Evolutionary conservation across 2,113 vertebrate species (phyloP), one percentile per base, ranked within the genome.

Genomic region (Hippocampus barbouri): DNA sequence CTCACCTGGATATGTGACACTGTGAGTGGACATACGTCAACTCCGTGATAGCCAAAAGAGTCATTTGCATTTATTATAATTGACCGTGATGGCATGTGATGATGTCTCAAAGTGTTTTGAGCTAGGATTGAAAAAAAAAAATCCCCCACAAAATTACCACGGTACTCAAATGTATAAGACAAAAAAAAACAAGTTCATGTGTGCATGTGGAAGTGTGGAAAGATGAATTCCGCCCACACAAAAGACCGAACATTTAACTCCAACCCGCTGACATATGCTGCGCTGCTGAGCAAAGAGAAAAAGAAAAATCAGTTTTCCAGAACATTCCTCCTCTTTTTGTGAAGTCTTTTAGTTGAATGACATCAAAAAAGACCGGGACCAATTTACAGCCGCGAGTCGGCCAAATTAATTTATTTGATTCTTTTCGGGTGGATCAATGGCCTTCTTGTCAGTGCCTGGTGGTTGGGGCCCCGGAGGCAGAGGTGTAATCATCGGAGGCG

Each of bases 361-460:
- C 79, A 79, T 88, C 83, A 85, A 90, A 86, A 90, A 86, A 80
- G 74, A 23, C 63, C 75, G 76, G 68, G 72, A 82, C 70, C 67
- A 80, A 25, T 77, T 84, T 60, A 79, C 2, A 74, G 77, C 86
- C 84, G 80, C 85, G 76, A 83, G 79, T 88, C 81, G 84, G 88
- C 88, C 89, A 92, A 94, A 94, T 93, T 91, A 94, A 93, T 91
- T 94, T 92, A 94, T 95, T 93, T 88, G 79, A 94, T 94, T 94
- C 94, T 94, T 93, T 83, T 93, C 91, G 89, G 87, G 89, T 82
- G 85, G 93, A 95, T 97, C 95, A 94, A 94, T 95, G 91, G 87
- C 80, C 88, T 89, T 93, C 87, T 86, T 89, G 51, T 86, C 83
- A 80, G 76, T 80, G 67, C 74, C 66, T 83, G 86, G 87, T 59